Conservation (phyloP, 2,797 vertebrate species). For the Hypotaenidia okinawae region DNA sequence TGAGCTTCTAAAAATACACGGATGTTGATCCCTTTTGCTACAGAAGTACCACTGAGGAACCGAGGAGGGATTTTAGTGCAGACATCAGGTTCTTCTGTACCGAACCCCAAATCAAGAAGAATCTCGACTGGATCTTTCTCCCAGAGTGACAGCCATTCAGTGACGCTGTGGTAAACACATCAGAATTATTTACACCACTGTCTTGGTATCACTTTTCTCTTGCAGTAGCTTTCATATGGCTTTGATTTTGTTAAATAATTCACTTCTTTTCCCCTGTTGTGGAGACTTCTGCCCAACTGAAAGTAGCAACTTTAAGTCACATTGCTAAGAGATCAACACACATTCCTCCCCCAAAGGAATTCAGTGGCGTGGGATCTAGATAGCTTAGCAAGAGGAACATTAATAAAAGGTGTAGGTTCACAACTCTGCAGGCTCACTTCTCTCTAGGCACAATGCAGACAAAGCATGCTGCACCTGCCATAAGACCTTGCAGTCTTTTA, state of each 20-base stretch:
- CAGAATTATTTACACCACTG: background rate
- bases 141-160: conserved; percentile 85
- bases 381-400: background rate
- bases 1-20: conserved; percentile 88
- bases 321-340: background rate
- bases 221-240: background rate
- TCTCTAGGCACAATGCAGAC: background rate
- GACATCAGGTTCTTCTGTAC: conserved; percentile 87
- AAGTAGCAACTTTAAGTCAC: background rate
- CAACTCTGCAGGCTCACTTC: background rate
- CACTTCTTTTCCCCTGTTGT: background rate
- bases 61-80: conserved; percentile 86
- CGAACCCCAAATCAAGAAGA: conserved; percentile 92
- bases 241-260: background rate
- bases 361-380: background rate
- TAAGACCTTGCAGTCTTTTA: background rate
- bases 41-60: conserved; percentile 86
- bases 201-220: background rate
- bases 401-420: conserved; percentile 1
- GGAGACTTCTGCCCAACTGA: background rate
- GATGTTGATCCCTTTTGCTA: conserved; percentile 86
- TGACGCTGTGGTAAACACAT: conserved; percentile 71
- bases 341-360: background rate
- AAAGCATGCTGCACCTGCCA: background rate
- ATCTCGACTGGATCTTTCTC: conserved; percentile 90